Evolutionary conservation across 2,113 vertebrate species (phyloP).

Genomic region (Protobothrops mucrosquamatus): DNA sequence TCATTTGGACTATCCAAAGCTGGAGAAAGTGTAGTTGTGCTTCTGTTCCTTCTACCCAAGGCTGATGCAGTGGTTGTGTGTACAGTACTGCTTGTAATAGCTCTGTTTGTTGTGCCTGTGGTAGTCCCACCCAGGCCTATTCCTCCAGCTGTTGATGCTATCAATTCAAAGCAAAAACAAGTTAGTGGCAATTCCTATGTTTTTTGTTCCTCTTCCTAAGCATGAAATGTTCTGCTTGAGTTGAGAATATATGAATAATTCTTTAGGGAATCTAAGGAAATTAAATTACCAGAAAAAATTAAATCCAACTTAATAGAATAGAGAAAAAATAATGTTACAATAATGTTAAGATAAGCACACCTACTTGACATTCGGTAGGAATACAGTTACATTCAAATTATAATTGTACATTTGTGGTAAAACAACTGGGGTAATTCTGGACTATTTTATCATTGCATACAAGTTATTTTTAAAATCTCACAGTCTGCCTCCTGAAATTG

Average conservation of each 20-base stretch:
- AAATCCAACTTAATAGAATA: conserved; percentile 37
- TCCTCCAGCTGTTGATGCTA: conserved; percentile 79
- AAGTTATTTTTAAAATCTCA: background rate
- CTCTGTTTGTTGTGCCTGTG: conserved; percentile 73
- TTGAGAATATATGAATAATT: background rate
- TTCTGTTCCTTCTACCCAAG: conserved; percentile 70
- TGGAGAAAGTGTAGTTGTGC: conserved; percentile 70
- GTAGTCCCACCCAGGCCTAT: conserved; percentile 80
- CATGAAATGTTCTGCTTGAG: background rate
- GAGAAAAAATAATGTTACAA: conserved; percentile 43
- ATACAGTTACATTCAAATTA: conserved; percentile 32
- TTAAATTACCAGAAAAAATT: background rate
- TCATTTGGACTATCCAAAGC: conserved; percentile 64
- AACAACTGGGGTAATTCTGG: background rate
- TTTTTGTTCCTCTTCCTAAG: background rate
- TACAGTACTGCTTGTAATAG: conserved; percentile 62
- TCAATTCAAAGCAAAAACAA: conserved; percentile 64
- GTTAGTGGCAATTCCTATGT: background rate
- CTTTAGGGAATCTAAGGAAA: background rate
- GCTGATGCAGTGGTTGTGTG: conserved; percentile 72
- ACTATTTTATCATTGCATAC: background rate
- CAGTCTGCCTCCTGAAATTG: background rate
- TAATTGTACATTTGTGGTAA: background rate
- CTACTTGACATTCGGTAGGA: conserved; percentile 31
- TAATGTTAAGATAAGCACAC: conserved; percentile 40